Evolutionary conservation across 2,888 invertebrate species (phyloP), one percentile per base, ranked within the genome.

Genomic region (Athripsodes cinereus): DNA sequence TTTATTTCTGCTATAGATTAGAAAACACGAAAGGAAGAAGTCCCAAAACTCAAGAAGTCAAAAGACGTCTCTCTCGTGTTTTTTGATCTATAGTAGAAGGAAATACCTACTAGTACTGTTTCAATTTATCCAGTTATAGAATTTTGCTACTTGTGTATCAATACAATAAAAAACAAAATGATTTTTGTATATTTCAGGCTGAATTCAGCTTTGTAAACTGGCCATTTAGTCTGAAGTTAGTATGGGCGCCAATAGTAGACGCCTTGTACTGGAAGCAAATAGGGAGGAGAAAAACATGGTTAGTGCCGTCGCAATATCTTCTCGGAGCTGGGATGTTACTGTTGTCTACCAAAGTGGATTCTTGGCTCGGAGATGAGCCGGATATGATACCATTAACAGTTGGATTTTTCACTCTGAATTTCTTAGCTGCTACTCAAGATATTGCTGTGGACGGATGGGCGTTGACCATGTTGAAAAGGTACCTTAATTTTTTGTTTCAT

Each of bases 401-500:
- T 13, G 79, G 93, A 59, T 99, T 99, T 75, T 91, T 98, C 71
- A 78, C 85, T 56, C 78, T 99, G 2, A 98, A 97, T 70, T 96
- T 98, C 69, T 78, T 99, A 67, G 98, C 98, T 3, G 98, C 99
- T 1, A 99, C 99, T 1, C 99, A 99, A 78, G 99, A 99, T 73
- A 97, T 99, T 68, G 98, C 96, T 16, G 98, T 99, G 0, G 99
- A 99, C 78, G 99, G 99, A 20, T 99, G 99, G 99, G 99, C 99
- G 0, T 78, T 99, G 11, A 99, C 98, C 1, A 99, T 99, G 96
- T 78, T 99, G 1, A 92, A 94, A 69, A 90, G 93, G 86, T 93
- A 69, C n/a, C 34, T 52, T 52, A 16, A n/a, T 19, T 40, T 52
- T n/a, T 34, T 40, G 5, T 40, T 40, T n/a, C n/a, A n/a, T n/a